Evolutionary conservation across 2,888 invertebrate genomes (phyloP).

Genomic region (Beris morrisii): DNA sequence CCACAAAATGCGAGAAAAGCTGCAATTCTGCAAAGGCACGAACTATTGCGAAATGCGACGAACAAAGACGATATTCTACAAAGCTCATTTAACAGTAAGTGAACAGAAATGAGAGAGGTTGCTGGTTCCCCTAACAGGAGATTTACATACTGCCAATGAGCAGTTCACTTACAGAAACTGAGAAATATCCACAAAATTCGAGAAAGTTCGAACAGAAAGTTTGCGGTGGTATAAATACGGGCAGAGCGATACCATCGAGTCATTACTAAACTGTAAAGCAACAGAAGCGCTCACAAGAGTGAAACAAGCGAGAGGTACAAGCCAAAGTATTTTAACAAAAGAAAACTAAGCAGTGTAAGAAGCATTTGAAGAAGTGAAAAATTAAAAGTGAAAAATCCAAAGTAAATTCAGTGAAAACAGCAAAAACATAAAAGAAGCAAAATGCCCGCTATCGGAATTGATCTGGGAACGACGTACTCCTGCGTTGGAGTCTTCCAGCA

Average conservation of each 20-base stretch:
- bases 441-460: conserved; percentile 71
- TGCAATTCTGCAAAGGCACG: no score
- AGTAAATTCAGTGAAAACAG: neutral
- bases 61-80: no score
- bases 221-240: conserved; percentile 24
- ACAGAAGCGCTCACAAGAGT: conserved; percentile 12
- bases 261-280: conserved; percentile 27
- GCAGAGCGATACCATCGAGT: neutral
- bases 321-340: neutral
- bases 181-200: neutral
- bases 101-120: no score
- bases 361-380: neutral
- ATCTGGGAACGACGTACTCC: conserved; percentile 86
- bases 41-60: no score
- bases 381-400: neutral
- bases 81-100: no score
- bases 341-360: neutral
- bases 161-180: no score
- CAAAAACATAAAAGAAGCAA: conserved; percentile 42
- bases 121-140: no score
- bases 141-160: no score
- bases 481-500: conserved; percentile 85
- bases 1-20: no score
- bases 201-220: conserved; percentile 6
- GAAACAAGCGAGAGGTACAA: conserved; percentile 12